Percentiles rank a stretch among this genome's conserved stretches.
These are phyloP conservation scores for Hoplostethus mediterraneus DNA, from an alignment of 2,797 vertebrate species.

Conservation along the genomic window DNA sequence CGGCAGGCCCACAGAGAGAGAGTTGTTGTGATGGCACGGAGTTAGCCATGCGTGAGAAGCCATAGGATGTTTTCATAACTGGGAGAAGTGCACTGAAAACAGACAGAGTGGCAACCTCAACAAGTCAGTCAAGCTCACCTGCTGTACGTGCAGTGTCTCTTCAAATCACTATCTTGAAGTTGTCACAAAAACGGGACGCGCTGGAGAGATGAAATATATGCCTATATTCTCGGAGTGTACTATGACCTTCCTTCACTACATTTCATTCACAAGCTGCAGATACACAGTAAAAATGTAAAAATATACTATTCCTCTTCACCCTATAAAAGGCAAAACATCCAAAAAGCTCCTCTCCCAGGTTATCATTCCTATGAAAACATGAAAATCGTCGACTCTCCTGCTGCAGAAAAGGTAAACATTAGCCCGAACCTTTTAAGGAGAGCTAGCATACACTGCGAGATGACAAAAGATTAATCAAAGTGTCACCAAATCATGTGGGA, in stretches of 20 bases:
- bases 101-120: constrained; percentile 66
- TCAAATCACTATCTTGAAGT: constrained; percentile 43
- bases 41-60: constrained; percentile 66
- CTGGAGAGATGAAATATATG: constrained; percentile 15
- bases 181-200: constrained; percentile 4
- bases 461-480: constrained; percentile 68
- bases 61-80: constrained; percentile 75
- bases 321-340: constrained; percentile 37
- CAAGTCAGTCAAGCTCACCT: constrained; percentile 60
- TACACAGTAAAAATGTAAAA: constrained; percentile 21
- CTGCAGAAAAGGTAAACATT: constrained; percentile 49
- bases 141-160: constrained; percentile 30
- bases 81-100: constrained; percentile 64
- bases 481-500: constrained; percentile 65
- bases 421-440: constrained; percentile 48
- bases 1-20: constrained; percentile 51
- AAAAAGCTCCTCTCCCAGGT: constrained; percentile 13
- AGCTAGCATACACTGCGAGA: constrained; percentile 34
- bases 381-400: constrained; percentile 12
- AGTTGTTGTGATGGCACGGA: constrained; percentile 74
- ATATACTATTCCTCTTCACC: constrained; percentile 25
- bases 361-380: constrained; percentile 23
- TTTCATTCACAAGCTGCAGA: constrained; percentile 24
- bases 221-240: background rate
- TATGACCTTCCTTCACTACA: background rate